phyloP scores from a whole-genome alignment of 2,888 invertebrate genomes.

The Zaprionus lineosus region DNA sequence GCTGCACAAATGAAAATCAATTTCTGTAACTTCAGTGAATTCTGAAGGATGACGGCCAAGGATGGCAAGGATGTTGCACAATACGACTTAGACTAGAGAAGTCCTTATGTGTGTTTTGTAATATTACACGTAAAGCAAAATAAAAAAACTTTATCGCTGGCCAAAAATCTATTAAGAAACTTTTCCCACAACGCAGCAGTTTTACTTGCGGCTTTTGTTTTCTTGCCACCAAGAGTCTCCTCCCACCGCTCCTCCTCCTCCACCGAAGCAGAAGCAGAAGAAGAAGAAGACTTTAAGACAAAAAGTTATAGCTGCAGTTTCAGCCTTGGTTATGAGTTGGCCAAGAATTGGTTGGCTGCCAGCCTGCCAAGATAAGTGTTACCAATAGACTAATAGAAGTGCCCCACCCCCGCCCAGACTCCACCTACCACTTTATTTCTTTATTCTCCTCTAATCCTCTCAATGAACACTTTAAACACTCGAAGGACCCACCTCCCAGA shows the following conservation, averaged over 20 bases:
- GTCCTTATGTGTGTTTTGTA: slow-evolving; percentile 18
- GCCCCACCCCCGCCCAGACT: not conserved
- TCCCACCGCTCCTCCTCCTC: too few species aligned
- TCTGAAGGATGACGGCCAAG: too few species aligned
- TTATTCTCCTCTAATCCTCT: not conserved
- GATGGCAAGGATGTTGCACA: slow-evolving; percentile 33
- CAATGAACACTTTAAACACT: too few species aligned
- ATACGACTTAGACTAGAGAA: slow-evolving; percentile 33
- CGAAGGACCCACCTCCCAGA: not conserved
- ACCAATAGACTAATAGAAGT: slow-evolving; percentile 47
- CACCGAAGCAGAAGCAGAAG: slow-evolving; percentile 40
- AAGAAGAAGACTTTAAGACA: slow-evolving; percentile 18
- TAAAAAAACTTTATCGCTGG: slow-evolving; percentile 62
- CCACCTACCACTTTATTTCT: not conserved
- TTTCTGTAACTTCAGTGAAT: slow-evolving; percentile 58
- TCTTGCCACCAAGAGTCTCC: slow-evolving; percentile 20
- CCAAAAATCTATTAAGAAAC: slow-evolving; percentile 74
- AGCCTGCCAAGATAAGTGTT: slow-evolving; percentile 47
- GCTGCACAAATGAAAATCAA: slow-evolving; percentile 71
- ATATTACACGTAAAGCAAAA: slow-evolving; percentile 27
- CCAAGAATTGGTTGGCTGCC: slow-evolving; percentile 52
- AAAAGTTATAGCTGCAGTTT: slow-evolving; percentile 65
- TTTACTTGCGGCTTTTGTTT: slow-evolving; percentile 53
- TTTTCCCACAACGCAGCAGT: slow-evolving; percentile 70
- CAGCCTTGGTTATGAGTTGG: slow-evolving; percentile 26